Evolutionary conservation across 2,888 invertebrate genomes (phyloP), one percentile per base, ranked within the genome.

Genomic region (Tolmerus cingulatus): DNA sequence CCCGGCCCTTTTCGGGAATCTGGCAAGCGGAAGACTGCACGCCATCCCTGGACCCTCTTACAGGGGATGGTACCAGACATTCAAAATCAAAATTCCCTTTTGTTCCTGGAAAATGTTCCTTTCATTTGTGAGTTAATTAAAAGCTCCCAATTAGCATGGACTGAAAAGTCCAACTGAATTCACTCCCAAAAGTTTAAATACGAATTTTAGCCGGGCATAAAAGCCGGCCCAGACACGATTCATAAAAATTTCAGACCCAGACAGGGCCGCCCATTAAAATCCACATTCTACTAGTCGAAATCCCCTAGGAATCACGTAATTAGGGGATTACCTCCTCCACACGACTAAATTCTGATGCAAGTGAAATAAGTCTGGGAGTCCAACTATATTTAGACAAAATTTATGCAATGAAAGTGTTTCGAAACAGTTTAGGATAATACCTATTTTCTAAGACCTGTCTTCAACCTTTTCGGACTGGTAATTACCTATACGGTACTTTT

Each of bases 61-160:
- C 9, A 12, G 27, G 8, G 23, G n/a, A 78, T 9, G 78, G 40
- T 43, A 23, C 8, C 78, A 78, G 78, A 78, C 78, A 78, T 78
- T 78, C 37, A 40, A 23, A 43, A 78, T 40, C 23, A 78, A 78
- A 40, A 43, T 19, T 23, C 1, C 40, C 40, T 40, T 40, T 78
- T 78, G 37, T 78, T 78, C n/a, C 23, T 23, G 37, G 43, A 78
- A 37, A 37, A 43, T 43, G 23, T 37, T 37, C 37, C 37, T 78
- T 78, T 78, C 78, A 40, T 78, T 19, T 37, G 43, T 19, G 43
- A 78, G 19, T 78, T 78, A 37, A 78, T 78, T 78, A 78, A 78
- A 78, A 78, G 5, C 43, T 16, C n/a, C 43, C 43, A 78, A 78
- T 78, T 78, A 78, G 43, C 43, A 78, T 43, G 40, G 43, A 37